Conservation (phyloP, 2,888 invertebrate genomes). For the Hypolimnas misippus region DNA sequence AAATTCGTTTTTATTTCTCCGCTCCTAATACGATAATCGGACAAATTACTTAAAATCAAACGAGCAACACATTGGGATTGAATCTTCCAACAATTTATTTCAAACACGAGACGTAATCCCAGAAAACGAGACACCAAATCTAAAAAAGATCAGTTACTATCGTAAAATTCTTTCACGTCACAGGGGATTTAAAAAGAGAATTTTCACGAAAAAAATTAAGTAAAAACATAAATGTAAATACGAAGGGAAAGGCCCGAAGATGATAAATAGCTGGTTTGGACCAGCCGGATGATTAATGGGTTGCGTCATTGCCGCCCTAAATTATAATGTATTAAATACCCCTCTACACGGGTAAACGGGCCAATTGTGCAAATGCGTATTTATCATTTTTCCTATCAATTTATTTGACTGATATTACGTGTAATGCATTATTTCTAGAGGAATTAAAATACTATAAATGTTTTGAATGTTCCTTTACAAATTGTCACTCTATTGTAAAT, state of each 20-base stretch:
- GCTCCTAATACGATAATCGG: no score
- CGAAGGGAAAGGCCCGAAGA: slow-evolving; percentile 49
- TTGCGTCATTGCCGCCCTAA: slow-evolving; percentile 49
- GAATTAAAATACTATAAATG: no score
- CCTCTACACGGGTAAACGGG: slow-evolving; percentile 17
- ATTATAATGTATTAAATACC: slow-evolving; percentile 49
- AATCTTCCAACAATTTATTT: no score
- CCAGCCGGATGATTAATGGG: slow-evolving; percentile 55
- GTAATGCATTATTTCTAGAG: neutral
- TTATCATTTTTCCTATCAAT: slow-evolving; percentile 19
- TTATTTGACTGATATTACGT: neutral
- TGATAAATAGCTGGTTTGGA: slow-evolving; percentile 53
- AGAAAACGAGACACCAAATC: neutral
- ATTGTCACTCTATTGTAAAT: no score
- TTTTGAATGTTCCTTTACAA: no score
- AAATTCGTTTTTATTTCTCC: no score
- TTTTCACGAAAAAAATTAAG: slow-evolving; percentile 27
- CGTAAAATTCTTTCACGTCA: slow-evolving; percentile 20
- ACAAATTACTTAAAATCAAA: no score
- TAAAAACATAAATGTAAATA: slow-evolving; percentile 58
- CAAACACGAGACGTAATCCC: no score
- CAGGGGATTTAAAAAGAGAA: slow-evolving; percentile 20
- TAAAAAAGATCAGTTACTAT: slow-evolving; percentile 1
- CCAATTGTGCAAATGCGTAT: slow-evolving; percentile 25
- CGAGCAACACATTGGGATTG: no score